Evolutionary conservation across 2,113 vertebrate genomes (phyloP), one percentile per base, ranked within the genome.

Genomic region (Corythornis madagascariensis): DNA sequence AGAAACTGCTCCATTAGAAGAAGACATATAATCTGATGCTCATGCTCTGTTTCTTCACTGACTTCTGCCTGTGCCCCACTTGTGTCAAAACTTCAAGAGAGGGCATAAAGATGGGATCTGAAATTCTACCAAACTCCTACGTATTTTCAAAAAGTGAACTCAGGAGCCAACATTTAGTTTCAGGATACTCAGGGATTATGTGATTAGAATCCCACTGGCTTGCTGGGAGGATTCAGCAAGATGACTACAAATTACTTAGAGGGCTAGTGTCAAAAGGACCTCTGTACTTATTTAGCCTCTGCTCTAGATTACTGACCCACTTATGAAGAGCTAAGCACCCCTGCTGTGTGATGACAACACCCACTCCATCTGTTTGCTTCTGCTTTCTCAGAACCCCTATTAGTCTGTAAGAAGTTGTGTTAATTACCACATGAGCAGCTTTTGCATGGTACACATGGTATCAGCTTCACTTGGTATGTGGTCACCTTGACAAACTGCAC

Each of bases 331-430:
- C 95, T 95, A 95, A 96, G 90, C 81, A 90, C n/a, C 65, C 92
- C 89, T 50, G 71, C 80, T 90, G 93, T 35, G 63, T 33, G 5
- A 53, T 90, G 83, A 92, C 63, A 89, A 94, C 86, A 76, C 75
- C 89, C 92, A 95, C 80, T 94, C 93, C 95, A 97, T 96, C 96
- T 96, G 96, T 92, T 91, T 96, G 95, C 88, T 83, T 86, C 94
- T 94, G 92, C 94, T 96, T 96, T 95, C 94, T 95, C 83, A 56
- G 86, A 95, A 96, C 56, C 85, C 38, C 60, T 28, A 75, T 83
- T 70, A 80, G 90, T 57, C 85, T 25, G 35, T 86, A 92, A 95
- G 85, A 93, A 93, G 60, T 78, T 90, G 53, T 75, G 65, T 93
- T 94, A 95, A 95, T 93, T 94, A 93, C 85, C 71, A 84, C 69